A percentile compares a stretch with the other conserved stretches of the same genome.
Conservation (phyloP, 2,888 invertebrate species). For the Ectemnius lituratus region DNA sequence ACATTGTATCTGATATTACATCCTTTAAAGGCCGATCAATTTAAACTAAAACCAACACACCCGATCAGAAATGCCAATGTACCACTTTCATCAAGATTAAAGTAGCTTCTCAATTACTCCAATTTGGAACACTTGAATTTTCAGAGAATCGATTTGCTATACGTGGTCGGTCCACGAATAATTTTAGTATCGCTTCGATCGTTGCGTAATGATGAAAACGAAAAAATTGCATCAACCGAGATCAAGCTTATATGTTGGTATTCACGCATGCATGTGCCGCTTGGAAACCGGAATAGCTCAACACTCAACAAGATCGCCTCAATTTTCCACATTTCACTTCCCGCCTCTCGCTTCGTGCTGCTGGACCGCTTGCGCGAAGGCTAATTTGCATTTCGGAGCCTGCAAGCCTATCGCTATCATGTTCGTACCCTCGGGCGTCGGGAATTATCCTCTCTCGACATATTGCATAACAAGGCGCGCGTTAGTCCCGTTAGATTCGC, state of each 20-base stretch:
- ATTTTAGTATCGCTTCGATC: constrained; percentile 30
- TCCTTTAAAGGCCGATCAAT: too few relatives aligned
- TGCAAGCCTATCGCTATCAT: constrained; percentile 49
- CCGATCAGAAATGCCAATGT: too few relatives aligned
- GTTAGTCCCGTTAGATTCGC: constrained; percentile 51
- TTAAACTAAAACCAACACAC: too few relatives aligned
- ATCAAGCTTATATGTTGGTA: constrained; percentile 1
- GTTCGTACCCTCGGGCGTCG: constrained; percentile 54
- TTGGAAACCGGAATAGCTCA: constrained; percentile 39
- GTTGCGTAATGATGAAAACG: constrained; percentile 40
- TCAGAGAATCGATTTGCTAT: too few relatives aligned
- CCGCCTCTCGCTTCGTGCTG: constrained; percentile 40
- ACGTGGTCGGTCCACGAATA: background rate
- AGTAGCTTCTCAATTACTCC: too few relatives aligned
- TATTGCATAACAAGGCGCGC: constrained; percentile 63
- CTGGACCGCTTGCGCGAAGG: constrained; percentile 45
- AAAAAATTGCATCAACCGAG: constrained; percentile 1
- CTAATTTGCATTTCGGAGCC: constrained; percentile 68
- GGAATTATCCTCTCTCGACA: constrained; percentile 64
- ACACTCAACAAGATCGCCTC: constrained; percentile 41
- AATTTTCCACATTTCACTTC: constrained; percentile 51
- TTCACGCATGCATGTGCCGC: constrained; percentile 9
- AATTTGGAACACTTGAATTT: too few relatives aligned
- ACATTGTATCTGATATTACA: too few relatives aligned
- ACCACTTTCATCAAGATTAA: too few relatives aligned